These are phyloP conservation scores for Corythornis leucogaster DNA, from an alignment of 2,797 vertebrate genomes.

Conservation along the genomic window DNA sequence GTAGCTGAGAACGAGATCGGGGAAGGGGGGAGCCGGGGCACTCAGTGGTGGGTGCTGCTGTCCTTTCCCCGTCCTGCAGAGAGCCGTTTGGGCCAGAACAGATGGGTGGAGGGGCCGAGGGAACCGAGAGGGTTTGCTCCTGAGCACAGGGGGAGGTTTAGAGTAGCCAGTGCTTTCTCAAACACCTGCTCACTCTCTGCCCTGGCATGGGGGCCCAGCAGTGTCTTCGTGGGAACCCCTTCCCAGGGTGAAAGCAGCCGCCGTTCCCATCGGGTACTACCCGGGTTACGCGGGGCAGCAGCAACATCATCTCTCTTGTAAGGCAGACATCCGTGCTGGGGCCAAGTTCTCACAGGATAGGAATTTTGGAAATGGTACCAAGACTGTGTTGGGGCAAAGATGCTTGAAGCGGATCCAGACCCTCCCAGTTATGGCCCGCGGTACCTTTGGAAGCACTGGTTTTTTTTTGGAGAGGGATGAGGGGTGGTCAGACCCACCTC, in stretches of 20 bases:
- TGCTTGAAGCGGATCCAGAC: background rate
- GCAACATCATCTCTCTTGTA: background rate
- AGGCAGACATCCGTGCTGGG: accelerated
- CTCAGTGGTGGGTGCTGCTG: background rate
- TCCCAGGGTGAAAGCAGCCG: background rate
- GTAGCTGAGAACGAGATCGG: accelerated
- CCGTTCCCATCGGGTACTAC: accelerated
- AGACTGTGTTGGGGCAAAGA: accelerated
- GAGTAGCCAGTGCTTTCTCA: background rate
- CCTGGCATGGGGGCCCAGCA: accelerated
- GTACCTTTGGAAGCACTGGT: background rate
- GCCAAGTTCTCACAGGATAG: background rate
- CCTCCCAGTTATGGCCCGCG: accelerated
- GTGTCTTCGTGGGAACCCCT: background rate
- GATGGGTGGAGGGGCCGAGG: accelerated
- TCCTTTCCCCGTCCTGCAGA: background rate
- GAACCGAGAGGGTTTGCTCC: background rate
- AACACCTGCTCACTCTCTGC: background rate
- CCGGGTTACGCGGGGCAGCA: background rate
- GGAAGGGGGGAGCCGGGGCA: background rate
- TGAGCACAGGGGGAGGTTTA: background rate
- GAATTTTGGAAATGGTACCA: background rate
- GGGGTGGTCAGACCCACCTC: background rate
- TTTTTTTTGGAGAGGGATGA: no score
- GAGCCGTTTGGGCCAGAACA: accelerated